Evolutionary conservation across 2,113 vertebrate genomes (phyloP).

Genomic region (Puffinus mauretanicus): DNA sequence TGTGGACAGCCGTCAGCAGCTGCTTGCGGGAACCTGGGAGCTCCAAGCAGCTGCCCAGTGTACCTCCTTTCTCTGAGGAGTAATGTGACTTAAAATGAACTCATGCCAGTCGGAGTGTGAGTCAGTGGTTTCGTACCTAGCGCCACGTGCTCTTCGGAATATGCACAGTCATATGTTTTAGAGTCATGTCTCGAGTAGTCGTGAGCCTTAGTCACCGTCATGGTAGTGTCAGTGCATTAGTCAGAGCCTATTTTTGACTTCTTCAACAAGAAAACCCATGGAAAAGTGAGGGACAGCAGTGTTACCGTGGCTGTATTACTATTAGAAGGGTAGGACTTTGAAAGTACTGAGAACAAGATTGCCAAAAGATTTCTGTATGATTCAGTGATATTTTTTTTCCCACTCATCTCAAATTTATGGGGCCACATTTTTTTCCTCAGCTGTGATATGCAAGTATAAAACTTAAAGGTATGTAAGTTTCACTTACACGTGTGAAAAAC

Average conservation of each 20-base stretch:
- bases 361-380: not conserved
- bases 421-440: not conserved
- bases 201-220: not conserved
- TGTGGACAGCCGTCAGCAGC: not conserved
- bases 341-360: not conserved
- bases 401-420: rapidly evolving
- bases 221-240: rapidly evolving
- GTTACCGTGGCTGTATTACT: rapidly evolving
- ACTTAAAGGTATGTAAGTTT: rapidly evolving
- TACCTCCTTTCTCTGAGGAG: not conserved
- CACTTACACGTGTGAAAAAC: rapidly evolving
- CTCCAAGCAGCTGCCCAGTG: rapidly evolving
- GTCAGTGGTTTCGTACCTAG: rapidly evolving
- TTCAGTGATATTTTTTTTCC: not conserved
- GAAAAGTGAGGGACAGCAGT: not conserved
- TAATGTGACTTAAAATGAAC: rapidly evolving
- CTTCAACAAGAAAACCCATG: rapidly evolving
- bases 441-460: not conserved
- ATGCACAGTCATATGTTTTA: not conserved
- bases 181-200: rapidly evolving
- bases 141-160: not conserved
- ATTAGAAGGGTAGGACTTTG: not conserved
- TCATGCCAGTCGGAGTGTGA: rapidly evolving
- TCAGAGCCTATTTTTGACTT: rapidly evolving
- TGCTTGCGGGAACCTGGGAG: not conserved